phyloP scores from a whole-genome alignment of 2,797 vertebrate genomes.

The Trachops cirrhosus region DNA sequence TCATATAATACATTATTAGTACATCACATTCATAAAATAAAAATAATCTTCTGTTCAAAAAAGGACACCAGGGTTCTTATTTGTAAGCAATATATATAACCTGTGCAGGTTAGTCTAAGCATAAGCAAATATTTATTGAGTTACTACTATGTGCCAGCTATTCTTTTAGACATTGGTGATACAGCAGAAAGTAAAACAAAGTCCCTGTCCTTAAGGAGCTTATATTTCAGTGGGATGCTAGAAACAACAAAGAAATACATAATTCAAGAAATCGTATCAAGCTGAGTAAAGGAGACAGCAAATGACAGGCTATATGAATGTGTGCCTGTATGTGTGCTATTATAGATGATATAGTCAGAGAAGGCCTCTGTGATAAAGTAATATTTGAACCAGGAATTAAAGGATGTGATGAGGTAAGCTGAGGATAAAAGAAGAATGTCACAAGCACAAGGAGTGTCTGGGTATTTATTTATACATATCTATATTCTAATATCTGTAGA shows the following conservation, averaged over 20 bases:
- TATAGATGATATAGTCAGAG: neutral
- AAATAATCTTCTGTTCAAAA: neutral
- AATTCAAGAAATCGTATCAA: neutral
- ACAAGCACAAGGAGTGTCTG: neutral
- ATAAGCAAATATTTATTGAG: neutral
- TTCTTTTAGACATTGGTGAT: neutral
- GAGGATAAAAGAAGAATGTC: neutral
- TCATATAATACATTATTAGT: neutral
- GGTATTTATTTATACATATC: neutral
- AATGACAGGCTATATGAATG: neutral
- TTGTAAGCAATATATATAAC: neutral
- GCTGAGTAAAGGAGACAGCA: neutral
- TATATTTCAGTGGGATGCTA: neutral
- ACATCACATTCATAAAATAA: constrained; percentile 17
- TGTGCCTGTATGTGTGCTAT: neutral
- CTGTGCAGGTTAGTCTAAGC: neutral
- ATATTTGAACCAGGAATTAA: neutral
- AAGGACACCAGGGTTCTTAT: neutral
- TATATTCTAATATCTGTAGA: neutral
- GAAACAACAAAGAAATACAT: neutral
- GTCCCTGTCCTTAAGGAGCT: neutral
- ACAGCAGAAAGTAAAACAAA: neutral
- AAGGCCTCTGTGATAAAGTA: neutral
- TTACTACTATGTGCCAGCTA: neutral
- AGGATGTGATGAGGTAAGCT: neutral